Percentiles rank a stretch among this genome's conserved stretches.
phyloP scores from a whole-genome alignment of 2,888 invertebrate species.

The Drosophila meridiana region DNA sequence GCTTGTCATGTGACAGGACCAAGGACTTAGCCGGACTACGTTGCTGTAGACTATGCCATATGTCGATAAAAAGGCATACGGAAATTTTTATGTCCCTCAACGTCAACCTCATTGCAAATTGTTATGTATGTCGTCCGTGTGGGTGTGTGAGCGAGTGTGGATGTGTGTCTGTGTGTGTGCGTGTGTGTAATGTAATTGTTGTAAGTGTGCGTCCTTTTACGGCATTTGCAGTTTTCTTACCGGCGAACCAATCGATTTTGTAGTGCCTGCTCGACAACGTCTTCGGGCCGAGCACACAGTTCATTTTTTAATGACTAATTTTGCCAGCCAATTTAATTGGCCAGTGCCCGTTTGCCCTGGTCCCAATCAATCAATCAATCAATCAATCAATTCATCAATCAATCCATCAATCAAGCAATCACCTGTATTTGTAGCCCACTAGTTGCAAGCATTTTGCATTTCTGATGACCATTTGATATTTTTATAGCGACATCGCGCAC shows the following conservation, averaged over 20 bases:
- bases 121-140: conserved; percentile 44
- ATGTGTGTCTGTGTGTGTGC: conserved; percentile 15
- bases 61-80: conserved; percentile 73
- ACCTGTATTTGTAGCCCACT: conserved; percentile 28
- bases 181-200: conserved; percentile 19
- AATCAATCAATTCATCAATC: conserved; percentile 46
- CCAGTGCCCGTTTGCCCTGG: conserved; percentile 28
- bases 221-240: conserved; percentile 40
- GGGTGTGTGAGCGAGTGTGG: conserved; percentile 4
- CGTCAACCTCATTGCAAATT: conserved; percentile 76
- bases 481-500: conserved; percentile 24
- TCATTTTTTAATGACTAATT: conserved; percentile 61
- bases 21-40: conserved; percentile 47
- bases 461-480: conserved; percentile 48
- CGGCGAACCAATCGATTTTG: conserved; percentile 52
- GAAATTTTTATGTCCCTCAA: conserved; percentile 81
- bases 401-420: conserved; percentile 52
- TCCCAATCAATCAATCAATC: conserved; percentile 31
- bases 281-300: conserved; percentile 7
- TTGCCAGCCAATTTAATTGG: conserved; percentile 53
- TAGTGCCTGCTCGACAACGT: conserved; percentile 39
- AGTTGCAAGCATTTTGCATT: conserved; percentile 62
- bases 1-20: conserved; percentile 39
- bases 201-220: conserved; percentile 30
- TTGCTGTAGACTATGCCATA: conserved; percentile 47